Evolutionary conservation across 2,888 invertebrate genomes (phyloP).

Genomic region (Mesorhabditis spiculigera): DNA sequence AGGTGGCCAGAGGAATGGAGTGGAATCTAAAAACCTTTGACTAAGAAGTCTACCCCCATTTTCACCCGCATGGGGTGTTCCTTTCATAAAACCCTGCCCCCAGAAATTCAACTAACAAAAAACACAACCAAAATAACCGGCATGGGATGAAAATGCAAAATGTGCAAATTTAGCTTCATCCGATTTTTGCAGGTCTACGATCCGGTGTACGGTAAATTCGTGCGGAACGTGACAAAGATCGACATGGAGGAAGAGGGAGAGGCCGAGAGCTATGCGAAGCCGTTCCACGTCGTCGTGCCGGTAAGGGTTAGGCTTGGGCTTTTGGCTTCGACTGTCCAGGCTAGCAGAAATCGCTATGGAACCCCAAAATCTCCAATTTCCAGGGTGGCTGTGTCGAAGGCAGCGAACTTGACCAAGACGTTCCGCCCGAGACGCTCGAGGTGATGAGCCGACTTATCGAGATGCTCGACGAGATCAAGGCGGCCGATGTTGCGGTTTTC

Average conservation of each 20-base stretch:
- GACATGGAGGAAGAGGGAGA: background rate
- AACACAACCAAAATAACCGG: too few relatives aligned
- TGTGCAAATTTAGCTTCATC: background rate
- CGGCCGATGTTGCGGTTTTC: constrained; percentile 2
- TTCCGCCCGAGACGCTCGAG: background rate
- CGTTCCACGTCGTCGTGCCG: background rate
- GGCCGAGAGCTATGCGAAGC: background rate
- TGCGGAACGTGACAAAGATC: background rate
- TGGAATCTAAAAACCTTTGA: too few relatives aligned
- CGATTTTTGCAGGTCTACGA: background rate
- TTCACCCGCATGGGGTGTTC: too few relatives aligned
- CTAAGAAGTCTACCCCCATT: too few relatives aligned
- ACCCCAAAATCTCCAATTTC: too few relatives aligned
- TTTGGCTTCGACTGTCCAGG: too few relatives aligned
- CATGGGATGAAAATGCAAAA: background rate
- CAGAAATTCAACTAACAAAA: too few relatives aligned
- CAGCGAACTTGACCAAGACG: background rate
- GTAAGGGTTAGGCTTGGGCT: background rate
- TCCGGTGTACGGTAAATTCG: background rate
- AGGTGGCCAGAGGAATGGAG: too few relatives aligned
- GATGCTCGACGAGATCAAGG: background rate
- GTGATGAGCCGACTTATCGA: background rate
- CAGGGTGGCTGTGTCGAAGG: constrained; percentile 2
- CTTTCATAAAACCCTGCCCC: too few relatives aligned
- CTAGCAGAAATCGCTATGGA: too few relatives aligned